Percentiles rank a stretch among this genome's conserved stretches.
phyloP scores from a whole-genome alignment of 1,140 invertebrate species.

The Akabosia matsudoensis region DNA sequence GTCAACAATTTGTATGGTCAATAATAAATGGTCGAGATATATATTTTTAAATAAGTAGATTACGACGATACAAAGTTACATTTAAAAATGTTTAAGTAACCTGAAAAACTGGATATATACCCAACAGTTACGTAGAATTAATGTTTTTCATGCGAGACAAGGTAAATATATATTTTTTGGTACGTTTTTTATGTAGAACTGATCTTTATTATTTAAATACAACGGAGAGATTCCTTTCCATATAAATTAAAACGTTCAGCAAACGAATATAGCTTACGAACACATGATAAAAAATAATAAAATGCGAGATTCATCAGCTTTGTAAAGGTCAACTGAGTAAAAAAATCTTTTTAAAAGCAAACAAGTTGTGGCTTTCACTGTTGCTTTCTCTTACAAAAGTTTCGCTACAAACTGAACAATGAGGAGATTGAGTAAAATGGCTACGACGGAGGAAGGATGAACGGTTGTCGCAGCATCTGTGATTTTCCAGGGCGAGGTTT shows the following conservation, averaged over 20 bases:
- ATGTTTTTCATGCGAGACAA: too few relatives aligned
- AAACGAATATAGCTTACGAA: neutral
- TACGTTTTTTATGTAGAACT: too few relatives aligned
- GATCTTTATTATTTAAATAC: neutral
- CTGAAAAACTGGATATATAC: too few relatives aligned
- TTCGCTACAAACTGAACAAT: slow-evolving; percentile 27
- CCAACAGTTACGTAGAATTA: too few relatives aligned
- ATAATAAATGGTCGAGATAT: too few relatives aligned
- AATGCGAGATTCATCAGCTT: neutral
- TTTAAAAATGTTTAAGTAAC: too few relatives aligned
- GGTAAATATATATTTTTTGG: too few relatives aligned
- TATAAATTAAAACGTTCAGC: neutral
- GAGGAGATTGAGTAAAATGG: slow-evolving; percentile 26
- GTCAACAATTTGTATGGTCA: too few relatives aligned
- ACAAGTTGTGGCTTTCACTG: neutral
- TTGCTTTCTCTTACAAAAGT: neutral
- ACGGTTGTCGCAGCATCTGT: neutral
- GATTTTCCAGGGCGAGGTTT: slow-evolving; percentile 31
- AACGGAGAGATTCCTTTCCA: neutral
- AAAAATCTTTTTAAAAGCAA: too few relatives aligned
- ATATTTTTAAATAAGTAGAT: too few relatives aligned
- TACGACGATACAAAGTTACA: too few relatives aligned
- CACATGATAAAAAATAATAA: neutral
- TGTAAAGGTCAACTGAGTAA: neutral
- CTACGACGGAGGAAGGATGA: slow-evolving; percentile 14